Evolutionary conservation across 2,888 invertebrate genomes (phyloP).

Genomic region (Tinea pellionella): DNA sequence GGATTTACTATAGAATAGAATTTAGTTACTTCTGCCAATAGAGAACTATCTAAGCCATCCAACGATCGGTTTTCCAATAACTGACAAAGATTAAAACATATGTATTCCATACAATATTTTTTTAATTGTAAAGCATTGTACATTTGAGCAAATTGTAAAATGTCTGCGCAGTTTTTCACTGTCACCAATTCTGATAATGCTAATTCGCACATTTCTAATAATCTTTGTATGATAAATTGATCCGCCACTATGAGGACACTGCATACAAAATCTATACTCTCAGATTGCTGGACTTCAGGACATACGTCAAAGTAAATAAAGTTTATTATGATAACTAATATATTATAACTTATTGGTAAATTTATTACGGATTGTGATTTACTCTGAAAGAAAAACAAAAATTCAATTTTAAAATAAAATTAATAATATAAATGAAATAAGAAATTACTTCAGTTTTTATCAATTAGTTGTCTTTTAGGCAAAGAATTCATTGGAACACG

Average conservation of each 20-base stretch:
- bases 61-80: conserved; percentile 76
- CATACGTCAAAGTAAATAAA: conserved; percentile 81
- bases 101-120: conserved; percentile 79
- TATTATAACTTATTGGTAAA: conserved; percentile 71
- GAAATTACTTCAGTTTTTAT: not conserved
- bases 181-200: conserved; percentile 74
- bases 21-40: conserved; percentile 73
- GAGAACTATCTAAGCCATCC: conserved; percentile 71
- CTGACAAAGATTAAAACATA: conserved; percentile 78
- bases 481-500: too few species aligned
- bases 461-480: too few species aligned
- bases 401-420: too few species aligned
- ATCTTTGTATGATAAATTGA: conserved; percentile 78
- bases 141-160: conserved; percentile 79
- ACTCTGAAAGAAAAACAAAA: conserved; percentile 62
- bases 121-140: conserved; percentile 83
- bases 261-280: conserved; percentile 77
- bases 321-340: conserved; percentile 76
- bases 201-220: conserved; percentile 79
- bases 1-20: conserved; percentile 75
- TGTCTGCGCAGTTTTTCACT: conserved; percentile 80
- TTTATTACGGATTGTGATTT: conserved; percentile 59
- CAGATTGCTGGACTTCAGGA: conserved; percentile 66
- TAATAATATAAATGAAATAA: not conserved
- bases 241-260: conserved; percentile 83